phyloP scores from a whole-genome alignment of 2,888 invertebrate genomes.

The Oligia latruncula region DNA sequence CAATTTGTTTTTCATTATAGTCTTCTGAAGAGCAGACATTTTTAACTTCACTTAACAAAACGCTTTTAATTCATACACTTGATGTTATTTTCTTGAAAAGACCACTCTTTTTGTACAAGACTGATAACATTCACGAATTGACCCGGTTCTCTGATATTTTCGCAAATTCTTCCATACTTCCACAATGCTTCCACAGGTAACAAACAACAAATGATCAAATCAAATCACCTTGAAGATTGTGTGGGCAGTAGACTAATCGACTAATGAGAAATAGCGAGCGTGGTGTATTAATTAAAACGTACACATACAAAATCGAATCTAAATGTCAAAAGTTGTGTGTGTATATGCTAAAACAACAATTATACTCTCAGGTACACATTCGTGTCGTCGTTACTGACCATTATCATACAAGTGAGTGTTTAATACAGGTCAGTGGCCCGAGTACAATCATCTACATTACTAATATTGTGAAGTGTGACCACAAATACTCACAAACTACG shows the following conservation, averaged over 20 bases:
- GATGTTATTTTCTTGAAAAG: constrained; percentile 12
- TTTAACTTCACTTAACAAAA: constrained; percentile 14
- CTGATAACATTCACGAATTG: constrained; percentile 41
- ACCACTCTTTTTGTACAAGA: constrained; percentile 18
- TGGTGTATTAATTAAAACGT: background rate
- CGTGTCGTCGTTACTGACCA: background rate
- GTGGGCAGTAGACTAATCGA: constrained; percentile 19
- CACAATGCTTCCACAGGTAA: constrained; percentile 54
- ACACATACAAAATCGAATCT: background rate
- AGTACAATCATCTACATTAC: background rate
- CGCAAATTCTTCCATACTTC: constrained; percentile 15
- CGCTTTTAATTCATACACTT: constrained; percentile 10
- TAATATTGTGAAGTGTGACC: background rate
- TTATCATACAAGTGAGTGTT: no score
- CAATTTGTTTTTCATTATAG: constrained; percentile 92
- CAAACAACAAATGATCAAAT: background rate
- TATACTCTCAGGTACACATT: background rate
- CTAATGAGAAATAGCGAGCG: constrained; percentile 9
- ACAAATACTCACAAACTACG: background rate
- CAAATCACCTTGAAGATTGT: background rate
- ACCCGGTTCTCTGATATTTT: constrained; percentile 60
- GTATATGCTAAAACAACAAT: no score
- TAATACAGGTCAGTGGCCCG: no score
- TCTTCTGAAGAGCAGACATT: constrained; percentile 93
- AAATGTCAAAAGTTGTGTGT: background rate